phyloP scores from a whole-genome alignment of 2,113 vertebrate species.

The Ctenomys sociabilis region DNA sequence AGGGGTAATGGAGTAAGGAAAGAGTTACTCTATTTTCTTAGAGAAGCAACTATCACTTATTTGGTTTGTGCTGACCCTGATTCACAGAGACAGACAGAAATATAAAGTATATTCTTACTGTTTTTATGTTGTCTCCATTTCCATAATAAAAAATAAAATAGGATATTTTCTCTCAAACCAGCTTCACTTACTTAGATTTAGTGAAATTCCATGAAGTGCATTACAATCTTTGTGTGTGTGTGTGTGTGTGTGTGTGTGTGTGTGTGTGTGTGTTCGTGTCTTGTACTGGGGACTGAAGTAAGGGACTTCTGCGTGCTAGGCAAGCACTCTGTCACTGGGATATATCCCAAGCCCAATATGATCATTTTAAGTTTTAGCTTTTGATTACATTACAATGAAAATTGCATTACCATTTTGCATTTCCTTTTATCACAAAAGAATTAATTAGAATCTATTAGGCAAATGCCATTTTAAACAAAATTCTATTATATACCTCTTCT shows the following conservation, averaged over 20 bases:
- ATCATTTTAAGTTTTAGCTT: constrained; percentile 18
- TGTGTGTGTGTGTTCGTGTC: too few species aligned
- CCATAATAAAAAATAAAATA: not conserved
- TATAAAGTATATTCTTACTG: not conserved
- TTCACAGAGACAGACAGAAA: not conserved
- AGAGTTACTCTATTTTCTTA: not conserved
- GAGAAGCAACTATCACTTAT: not conserved
- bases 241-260: too few species aligned
- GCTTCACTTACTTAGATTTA: not conserved
- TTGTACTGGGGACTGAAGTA: not conserved
- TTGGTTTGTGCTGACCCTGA: not conserved
- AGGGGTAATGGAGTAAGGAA: not conserved
- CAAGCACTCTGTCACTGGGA: not conserved
- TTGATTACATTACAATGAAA: not conserved
- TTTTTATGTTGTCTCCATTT: not conserved
- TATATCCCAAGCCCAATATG: not conserved
- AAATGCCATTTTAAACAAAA: not conserved
- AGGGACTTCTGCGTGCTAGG: not conserved
- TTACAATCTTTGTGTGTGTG: not conserved
- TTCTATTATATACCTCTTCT: not conserved
- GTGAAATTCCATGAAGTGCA: not conserved
- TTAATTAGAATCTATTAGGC: not conserved
- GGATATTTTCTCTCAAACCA: not conserved
- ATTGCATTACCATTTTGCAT: not conserved
- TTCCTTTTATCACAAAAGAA: not conserved